Percentiles rank a stretch among this genome's conserved stretches.
Conservation (phyloP, 1,140 invertebrate species). For the Spodoptera frugiperda region DNA sequence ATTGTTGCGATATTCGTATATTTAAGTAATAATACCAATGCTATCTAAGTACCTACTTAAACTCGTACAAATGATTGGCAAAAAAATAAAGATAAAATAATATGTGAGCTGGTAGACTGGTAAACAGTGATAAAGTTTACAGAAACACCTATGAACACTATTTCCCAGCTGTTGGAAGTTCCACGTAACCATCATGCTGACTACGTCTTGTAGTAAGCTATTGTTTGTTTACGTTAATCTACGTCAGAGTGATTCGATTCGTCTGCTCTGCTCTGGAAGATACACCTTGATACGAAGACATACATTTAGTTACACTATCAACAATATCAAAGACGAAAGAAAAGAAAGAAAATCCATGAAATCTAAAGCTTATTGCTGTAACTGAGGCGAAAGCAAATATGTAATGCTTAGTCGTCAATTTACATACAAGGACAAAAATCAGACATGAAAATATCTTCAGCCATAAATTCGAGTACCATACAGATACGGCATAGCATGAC, state of each 20-base stretch:
- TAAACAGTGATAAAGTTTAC: background rate
- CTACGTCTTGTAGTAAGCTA: conserved; percentile 22
- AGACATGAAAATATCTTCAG: conserved; percentile 32
- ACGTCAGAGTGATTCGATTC: background rate
- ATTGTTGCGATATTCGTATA: too few species aligned
- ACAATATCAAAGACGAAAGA: background rate
- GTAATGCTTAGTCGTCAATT: conserved; percentile 8
- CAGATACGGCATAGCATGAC: conserved; percentile 33
- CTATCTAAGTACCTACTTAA: too few species aligned
- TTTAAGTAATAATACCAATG: too few species aligned
- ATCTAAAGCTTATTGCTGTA: conserved; percentile 9
- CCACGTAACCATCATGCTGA: conserved; percentile 12
- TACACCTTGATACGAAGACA: too few species aligned
- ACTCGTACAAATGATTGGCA: too few species aligned
- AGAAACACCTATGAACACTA: background rate
- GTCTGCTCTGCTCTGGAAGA: background rate
- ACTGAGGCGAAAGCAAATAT: background rate
- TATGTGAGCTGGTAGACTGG: background rate
- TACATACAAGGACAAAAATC: conserved; percentile 22
- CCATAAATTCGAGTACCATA: conserved; percentile 18
- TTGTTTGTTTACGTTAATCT: conserved; percentile 43
- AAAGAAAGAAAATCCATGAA: background rate
- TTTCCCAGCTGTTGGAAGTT: conserved; percentile 3
- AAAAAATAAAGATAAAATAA: background rate
- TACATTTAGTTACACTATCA: background rate